phyloP scores from a whole-genome alignment of 2,888 invertebrate species.

The Trisateles emortualis region DNA sequence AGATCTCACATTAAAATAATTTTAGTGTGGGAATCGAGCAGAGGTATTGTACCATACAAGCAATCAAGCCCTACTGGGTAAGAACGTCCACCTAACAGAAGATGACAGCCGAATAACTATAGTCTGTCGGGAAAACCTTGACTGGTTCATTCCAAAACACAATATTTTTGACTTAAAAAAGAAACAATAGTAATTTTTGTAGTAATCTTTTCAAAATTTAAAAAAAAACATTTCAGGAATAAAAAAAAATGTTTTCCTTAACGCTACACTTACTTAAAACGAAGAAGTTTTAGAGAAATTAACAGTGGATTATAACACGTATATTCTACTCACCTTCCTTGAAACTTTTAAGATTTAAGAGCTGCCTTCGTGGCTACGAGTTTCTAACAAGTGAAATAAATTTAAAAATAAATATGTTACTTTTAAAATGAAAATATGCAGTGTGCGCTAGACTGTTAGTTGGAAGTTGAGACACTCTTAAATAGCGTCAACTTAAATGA shows the following conservation, averaged over 20 bases:
- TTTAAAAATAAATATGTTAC: slow-evolving; percentile 14
- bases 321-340: slow-evolving; percentile 11
- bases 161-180: too few relatives aligned
- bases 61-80: too few relatives aligned
- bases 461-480: background rate
- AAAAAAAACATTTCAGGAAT: background rate
- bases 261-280: background rate
- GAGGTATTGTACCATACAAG: too few relatives aligned
- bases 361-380: slow-evolving; percentile 8
- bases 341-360: slow-evolving; percentile 25
- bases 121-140: too few relatives aligned
- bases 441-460: background rate
- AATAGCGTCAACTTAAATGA: background rate
- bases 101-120: too few relatives aligned
- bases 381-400: slow-evolving; percentile 19
- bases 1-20: too few relatives aligned
- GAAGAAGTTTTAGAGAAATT: slow-evolving; percentile 12
- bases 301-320: slow-evolving; percentile 18
- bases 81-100: too few relatives aligned
- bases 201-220: too few relatives aligned
- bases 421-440: slow-evolving; percentile 19
- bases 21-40: too few relatives aligned
- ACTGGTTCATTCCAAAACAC: too few relatives aligned
- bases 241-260: background rate
- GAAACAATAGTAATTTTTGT: too few relatives aligned